phyloP scores from a whole-genome alignment of 2,888 invertebrate genomes.

The Aethes cnicana region DNA sequence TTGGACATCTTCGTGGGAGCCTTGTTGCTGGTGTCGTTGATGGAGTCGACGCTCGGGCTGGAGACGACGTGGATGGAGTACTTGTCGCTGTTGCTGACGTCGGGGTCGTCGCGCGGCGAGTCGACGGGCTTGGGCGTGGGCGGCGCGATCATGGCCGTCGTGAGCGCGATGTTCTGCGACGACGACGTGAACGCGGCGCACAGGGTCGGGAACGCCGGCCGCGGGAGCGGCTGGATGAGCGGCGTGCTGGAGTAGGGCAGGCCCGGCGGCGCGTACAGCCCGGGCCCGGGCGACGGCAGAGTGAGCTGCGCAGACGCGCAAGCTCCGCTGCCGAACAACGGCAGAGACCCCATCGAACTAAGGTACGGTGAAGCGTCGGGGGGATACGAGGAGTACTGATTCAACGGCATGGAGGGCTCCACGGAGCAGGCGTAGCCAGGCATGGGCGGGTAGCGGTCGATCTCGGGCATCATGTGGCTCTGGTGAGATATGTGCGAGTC shows the following conservation, averaged over 20 bases:
- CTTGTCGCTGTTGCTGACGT: conserved; percentile 63
- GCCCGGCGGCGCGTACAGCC: conserved; percentile 83
- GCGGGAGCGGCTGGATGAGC: conserved; percentile 79
- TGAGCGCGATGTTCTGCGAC: conserved; percentile 90
- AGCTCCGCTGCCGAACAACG: conserved; percentile 80
- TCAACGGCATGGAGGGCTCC: conserved; percentile 80
- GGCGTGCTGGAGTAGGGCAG: conserved; percentile 80
- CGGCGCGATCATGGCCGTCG: conserved; percentile 90
- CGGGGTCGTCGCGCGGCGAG: conserved; percentile 71
- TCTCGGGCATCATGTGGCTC: conserved; percentile 59
- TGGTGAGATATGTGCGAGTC: conserved; percentile 58
- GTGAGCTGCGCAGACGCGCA: conserved; percentile 82
- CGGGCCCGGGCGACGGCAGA: conserved; percentile 86
- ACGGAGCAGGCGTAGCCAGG: conserved; percentile 83
- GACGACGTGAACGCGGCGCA: conserved; percentile 92
- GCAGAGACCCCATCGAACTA: conserved; percentile 82
- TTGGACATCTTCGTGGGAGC: conserved; percentile 62
- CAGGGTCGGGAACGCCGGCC: conserved; percentile 76
- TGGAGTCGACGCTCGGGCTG: conserved; percentile 69
- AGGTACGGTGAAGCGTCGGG: conserved; percentile 83
- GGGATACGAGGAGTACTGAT: conserved; percentile 76
- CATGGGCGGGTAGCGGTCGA: conserved; percentile 66
- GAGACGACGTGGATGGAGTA: conserved; percentile 64
- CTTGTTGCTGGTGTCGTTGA: conserved; percentile 55
- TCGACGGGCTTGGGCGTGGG: conserved; percentile 78